Evolutionary conservation across 2,113 vertebrate species (phyloP).

Genomic region (Platycercus adscitus): DNA sequence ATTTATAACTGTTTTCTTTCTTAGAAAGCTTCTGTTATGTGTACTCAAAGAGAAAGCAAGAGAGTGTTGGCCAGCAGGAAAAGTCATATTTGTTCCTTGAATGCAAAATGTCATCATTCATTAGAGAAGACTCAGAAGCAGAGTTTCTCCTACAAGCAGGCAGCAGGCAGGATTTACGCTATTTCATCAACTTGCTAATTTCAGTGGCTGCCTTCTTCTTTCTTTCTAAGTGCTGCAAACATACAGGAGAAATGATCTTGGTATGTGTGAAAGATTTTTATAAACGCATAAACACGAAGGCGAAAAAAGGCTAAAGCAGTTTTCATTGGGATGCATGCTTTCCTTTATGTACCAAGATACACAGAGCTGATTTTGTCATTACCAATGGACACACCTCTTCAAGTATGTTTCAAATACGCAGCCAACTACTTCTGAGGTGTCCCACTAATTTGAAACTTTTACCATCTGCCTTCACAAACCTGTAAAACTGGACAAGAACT

Average conservation of each 20-base stretch:
- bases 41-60: background rate
- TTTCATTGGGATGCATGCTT: background rate
- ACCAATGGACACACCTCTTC: background rate
- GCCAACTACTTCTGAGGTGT: constrained; percentile 12
- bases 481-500: constrained; percentile 1
- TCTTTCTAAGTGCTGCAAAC: background rate
- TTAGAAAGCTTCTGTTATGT: background rate
- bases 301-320: background rate
- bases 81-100: constrained; percentile 26
- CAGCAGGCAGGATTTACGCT: background rate
- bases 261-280: background rate
- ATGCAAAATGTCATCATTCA: constrained; percentile 32
- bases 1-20: background rate
- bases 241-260: background rate
- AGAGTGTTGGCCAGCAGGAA: background rate
- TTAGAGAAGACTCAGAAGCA: constrained; percentile 1
- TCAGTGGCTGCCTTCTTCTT: background rate
- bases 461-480: constrained; percentile 23
- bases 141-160: background rate
- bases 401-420: constrained; percentile 1
- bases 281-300: background rate
- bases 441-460: constrained; percentile 18
- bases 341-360: background rate
- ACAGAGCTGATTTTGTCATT: constrained; percentile 41
- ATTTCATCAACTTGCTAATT: background rate